Evolutionary conservation across 2,797 vertebrate genomes (phyloP).

Genomic region (Microhierax caerulescens): DNA sequence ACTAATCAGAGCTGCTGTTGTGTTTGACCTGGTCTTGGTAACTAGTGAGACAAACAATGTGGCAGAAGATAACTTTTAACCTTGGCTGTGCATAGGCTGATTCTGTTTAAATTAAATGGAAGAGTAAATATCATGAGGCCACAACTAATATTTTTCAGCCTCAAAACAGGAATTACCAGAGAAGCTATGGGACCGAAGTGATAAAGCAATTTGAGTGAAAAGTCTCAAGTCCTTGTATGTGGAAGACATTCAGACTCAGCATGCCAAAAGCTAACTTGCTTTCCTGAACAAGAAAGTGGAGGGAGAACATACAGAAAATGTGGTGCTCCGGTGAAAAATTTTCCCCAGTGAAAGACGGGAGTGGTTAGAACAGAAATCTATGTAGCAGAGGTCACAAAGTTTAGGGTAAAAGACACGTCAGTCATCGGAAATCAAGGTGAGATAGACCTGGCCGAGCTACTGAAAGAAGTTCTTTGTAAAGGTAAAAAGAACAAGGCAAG

Average conservation of each 20-base stretch:
- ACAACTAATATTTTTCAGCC: neutral
- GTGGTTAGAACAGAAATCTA: neutral
- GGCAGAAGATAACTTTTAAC: constrained; percentile 46
- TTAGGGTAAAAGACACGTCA: neutral
- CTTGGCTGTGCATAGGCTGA: neutral
- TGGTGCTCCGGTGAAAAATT: neutral
- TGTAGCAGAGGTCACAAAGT: neutral
- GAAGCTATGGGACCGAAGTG: neutral
- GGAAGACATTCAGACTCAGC: neutral
- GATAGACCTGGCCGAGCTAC: neutral
- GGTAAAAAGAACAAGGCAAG: neutral
- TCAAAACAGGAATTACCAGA: neutral
- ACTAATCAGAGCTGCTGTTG: neutral
- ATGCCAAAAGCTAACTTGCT: neutral
- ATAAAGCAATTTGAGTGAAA: neutral
- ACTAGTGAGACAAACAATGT: constrained; percentile 3
- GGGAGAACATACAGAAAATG: neutral
- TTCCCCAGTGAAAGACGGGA: neutral
- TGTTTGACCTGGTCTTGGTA: constrained; percentile 6
- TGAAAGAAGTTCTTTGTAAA: neutral
- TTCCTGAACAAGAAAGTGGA: neutral
- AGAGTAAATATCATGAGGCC: neutral
- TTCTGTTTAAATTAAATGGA: constrained; percentile 4
- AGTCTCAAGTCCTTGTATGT: neutral
- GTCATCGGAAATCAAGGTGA: neutral